Conservation (phyloP, 2,888 invertebrate genomes). For the Antitype chi region DNA sequence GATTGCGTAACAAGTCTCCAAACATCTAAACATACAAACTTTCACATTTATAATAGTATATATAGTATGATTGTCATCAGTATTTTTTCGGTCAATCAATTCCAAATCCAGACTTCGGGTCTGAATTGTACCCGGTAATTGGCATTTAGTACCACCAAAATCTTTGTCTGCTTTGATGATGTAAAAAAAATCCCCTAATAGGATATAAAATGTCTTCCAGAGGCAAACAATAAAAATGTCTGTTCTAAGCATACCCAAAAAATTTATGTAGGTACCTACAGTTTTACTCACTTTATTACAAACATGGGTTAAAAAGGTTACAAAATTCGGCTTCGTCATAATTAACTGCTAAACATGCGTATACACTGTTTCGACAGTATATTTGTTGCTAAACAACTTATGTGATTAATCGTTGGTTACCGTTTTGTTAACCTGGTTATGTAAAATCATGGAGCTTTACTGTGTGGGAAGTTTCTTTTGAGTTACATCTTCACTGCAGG, state of each 20-base stretch:
- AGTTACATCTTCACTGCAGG: neutral
- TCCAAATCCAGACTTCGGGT: neutral
- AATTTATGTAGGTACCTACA: neutral
- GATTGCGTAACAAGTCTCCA: no score
- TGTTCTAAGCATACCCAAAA: neutral
- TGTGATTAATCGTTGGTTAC: slow-evolving; percentile 43
- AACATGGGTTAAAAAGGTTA: slow-evolving; percentile 35
- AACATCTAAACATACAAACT: no score
- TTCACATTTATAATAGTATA: no score
- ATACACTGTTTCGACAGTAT: slow-evolving; percentile 47
- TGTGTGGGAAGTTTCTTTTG: neutral
- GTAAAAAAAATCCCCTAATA: no score
- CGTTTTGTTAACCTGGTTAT: slow-evolving; percentile 21
- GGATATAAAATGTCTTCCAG: neutral
- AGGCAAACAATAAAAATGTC: neutral
- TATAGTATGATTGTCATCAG: neutral
- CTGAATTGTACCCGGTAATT: neutral
- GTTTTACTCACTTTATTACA: slow-evolving; percentile 12
- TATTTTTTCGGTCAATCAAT: neutral
- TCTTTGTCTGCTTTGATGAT: no score
- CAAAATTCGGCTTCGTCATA: slow-evolving; percentile 56
- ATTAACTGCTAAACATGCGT: slow-evolving; percentile 40
- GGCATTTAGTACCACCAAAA: no score
- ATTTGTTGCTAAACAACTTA: slow-evolving; percentile 40
- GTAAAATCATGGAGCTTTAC: slow-evolving; percentile 1